These are phyloP conservation scores for Leucoraja ocellata DNA, from an alignment of 2,797 vertebrate genomes.

Conservation along the genomic window DNA sequence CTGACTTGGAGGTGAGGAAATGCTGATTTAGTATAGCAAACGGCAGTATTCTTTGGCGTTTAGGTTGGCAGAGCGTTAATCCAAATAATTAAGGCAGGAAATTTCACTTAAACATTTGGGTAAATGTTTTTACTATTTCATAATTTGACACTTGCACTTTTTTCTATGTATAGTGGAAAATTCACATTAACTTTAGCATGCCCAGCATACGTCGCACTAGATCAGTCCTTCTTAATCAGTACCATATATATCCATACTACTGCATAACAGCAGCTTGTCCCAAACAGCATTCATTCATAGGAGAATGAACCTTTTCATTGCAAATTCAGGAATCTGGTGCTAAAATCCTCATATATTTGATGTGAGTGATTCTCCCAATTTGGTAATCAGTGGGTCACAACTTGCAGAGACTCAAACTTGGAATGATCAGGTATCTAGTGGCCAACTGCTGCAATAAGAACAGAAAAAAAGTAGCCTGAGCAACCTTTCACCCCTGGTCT, in stretches of 20 bases:
- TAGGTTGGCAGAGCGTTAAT: neutral
- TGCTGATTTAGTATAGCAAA: neutral
- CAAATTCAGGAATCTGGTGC: neutral
- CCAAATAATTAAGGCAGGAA: too few species aligned
- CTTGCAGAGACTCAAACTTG: neutral
- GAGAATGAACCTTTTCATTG: neutral
- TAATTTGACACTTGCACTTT: neutral
- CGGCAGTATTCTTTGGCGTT: neutral
- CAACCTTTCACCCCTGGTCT: too few species aligned
- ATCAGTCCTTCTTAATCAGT: neutral
- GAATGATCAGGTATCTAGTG: neutral
- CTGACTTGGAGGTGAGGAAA: neutral
- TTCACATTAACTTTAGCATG: neutral
- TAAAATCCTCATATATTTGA: neutral
- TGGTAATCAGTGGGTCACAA: neutral
- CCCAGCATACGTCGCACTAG: neutral
- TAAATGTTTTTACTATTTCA: neutral
- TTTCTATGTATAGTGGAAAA: neutral
- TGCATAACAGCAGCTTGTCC: neutral
- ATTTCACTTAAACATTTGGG: too few species aligned
- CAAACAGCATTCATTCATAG: neutral
- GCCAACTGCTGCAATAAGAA: too few species aligned
- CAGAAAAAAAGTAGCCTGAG: too few species aligned
- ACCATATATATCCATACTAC: too few species aligned
- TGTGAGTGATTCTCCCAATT: neutral